Conservation (phyloP, 2,113 vertebrate species). For the Amblyornis subalaris region DNA sequence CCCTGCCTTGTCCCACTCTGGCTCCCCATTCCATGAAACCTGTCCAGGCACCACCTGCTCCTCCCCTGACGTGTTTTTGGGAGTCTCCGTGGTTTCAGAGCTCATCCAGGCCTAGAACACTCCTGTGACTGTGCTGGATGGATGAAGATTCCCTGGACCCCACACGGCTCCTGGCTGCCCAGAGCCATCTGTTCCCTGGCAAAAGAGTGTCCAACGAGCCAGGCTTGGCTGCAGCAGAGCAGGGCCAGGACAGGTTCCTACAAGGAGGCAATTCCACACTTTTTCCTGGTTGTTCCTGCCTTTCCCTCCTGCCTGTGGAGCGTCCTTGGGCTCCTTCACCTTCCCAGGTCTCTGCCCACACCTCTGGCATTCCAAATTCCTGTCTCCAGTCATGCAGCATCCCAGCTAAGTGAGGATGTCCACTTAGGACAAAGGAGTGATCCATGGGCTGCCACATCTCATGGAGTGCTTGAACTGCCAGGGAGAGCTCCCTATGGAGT, state of each 20-base stretch:
- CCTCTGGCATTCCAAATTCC: not conserved
- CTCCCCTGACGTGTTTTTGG: accelerated
- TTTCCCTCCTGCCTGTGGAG: not conserved
- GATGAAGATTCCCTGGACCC: not conserved
- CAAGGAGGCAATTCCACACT: not conserved
- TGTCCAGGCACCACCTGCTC: not conserved
- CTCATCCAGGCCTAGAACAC: not conserved
- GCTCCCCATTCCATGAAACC: accelerated
- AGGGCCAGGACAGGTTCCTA: not conserved
- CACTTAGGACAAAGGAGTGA: too few relatives aligned
- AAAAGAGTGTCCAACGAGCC: not conserved
- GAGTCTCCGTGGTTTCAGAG: not conserved
- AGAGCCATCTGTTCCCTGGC: not conserved
- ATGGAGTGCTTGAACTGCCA: accelerated
- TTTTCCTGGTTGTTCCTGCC: not conserved
- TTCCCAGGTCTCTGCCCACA: not conserved
- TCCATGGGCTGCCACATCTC: not conserved
- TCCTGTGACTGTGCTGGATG: not conserved
- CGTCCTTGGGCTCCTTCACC: not conserved
- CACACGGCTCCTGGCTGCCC: not conserved
- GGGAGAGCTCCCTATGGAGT: not conserved
- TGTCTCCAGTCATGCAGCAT: not conserved
- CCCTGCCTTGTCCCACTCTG: not conserved
- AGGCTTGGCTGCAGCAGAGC: not conserved
- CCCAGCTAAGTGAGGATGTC: too few relatives aligned